Conservation (phyloP, 2,113 vertebrate species). For the Callionymus lyra region DNA sequence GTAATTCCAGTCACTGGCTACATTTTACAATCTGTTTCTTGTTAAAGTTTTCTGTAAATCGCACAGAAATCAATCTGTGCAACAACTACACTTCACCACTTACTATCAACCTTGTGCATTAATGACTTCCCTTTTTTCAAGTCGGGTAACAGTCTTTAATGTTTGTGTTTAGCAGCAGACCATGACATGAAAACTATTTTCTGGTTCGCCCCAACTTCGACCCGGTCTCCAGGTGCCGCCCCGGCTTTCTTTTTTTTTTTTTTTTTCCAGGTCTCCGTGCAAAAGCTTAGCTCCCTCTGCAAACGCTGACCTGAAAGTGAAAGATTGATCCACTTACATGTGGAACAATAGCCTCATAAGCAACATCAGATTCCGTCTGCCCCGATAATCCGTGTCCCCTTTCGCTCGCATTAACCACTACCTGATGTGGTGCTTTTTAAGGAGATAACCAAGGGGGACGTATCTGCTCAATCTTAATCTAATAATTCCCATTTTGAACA, state of each 20-base stretch:
- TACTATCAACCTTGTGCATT: constrained; percentile 56
- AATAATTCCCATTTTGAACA: constrained; percentile 43
- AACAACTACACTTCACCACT: no score
- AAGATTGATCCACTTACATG: constrained; percentile 32
- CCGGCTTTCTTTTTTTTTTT: constrained; percentile 15
- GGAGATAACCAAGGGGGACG: constrained; percentile 22
- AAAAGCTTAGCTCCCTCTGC: constrained; percentile 19
- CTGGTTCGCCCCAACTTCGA: constrained; percentile 33
- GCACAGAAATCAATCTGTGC: no score
- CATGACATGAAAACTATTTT: constrained; percentile 67
- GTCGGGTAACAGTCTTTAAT: constrained; percentile 46
- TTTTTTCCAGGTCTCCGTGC: constrained; percentile 10
- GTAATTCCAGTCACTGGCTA: no score
- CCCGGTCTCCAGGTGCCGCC: constrained; percentile 38
- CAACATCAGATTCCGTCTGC: constrained; percentile 34
- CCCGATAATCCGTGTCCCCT: constrained; percentile 28
- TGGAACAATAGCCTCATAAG: constrained; percentile 28
- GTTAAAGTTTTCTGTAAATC: no score
- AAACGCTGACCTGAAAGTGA: constrained; percentile 19
- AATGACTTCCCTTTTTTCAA: constrained; percentile 52
- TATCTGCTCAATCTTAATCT: constrained; percentile 52
- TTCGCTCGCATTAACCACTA: constrained; percentile 29
- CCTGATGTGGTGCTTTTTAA: constrained; percentile 27
- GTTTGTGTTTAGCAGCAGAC: constrained; percentile 46
- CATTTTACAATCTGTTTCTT: no score